These are phyloP conservation scores for Atherinomorus stipes DNA, from an alignment of 2,113 vertebrate species.

Conservation along the genomic window DNA sequence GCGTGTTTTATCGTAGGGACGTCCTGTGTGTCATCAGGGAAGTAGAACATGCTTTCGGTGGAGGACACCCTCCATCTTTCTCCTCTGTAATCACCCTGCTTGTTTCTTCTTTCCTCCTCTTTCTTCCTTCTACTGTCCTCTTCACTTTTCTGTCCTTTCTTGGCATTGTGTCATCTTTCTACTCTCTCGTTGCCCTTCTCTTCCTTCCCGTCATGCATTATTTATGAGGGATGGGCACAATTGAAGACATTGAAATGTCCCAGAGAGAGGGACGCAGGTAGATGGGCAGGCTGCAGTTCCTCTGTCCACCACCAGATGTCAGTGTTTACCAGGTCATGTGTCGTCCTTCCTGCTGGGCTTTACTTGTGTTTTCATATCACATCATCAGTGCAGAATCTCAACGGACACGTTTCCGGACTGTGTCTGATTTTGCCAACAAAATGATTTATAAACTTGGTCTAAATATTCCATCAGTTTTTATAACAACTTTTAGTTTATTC, in stretches of 20 bases:
- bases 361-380: background rate
- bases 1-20: background rate
- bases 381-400: too few relatives aligned
- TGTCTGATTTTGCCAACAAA: too few relatives aligned
- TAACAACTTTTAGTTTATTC: too few relatives aligned
- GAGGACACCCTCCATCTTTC: constrained; percentile 19
- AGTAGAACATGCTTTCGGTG: constrained; percentile 22
- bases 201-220: background rate
- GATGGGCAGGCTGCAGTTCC: constrained; percentile 17
- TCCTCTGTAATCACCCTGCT: background rate
- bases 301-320: constrained; percentile 5
- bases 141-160: background rate
- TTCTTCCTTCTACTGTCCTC: too few relatives aligned
- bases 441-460: too few relatives aligned
- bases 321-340: constrained; percentile 13
- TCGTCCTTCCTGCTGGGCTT: too few relatives aligned
- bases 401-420: too few relatives aligned
- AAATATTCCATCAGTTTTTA: too few relatives aligned
- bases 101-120: background rate
- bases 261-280: too few relatives aligned
- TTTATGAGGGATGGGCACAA: constrained; percentile 22
- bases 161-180: background rate
- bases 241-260: background rate
- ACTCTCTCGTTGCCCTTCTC: background rate
- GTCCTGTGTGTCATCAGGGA: constrained; percentile 13